Base-by-base conservation (phyloP, 1,140 invertebrate species). In the Diorhabda carinulata region DNA sequence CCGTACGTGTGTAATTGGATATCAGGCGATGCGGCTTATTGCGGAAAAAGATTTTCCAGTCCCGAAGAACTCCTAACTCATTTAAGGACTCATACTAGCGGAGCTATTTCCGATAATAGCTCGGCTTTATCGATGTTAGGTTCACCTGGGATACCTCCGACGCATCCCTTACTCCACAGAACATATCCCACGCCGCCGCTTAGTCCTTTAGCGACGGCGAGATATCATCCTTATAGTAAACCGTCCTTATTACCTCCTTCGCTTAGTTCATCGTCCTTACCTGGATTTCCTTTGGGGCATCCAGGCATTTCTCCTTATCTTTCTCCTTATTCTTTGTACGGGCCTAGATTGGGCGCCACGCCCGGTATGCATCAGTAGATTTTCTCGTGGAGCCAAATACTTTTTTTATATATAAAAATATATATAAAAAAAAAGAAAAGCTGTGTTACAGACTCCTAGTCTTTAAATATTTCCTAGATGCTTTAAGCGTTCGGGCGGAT, bases 41-140 rank as follows among this genome's bases (percentile, higher is more conserved):
- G 97, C 79, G 97, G 96, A 52, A 98, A 98, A 83, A 84, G 95
- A 64, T 98, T 97, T 82, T 85, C 88, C 60, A 93, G 92, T 9
- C 96, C 95, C 5, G 96, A 98, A 64, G 97, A 99, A 82, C 87
- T 98, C 2, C 86, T 98, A 10, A 92, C 95, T 77, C 97, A 99
- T 83, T 85, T 98, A 43, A 87, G 95, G 74, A 96, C 93, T 68
- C 97, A 99, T 83, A 98, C 96, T 0, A 90, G 86, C 73, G 86
- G 86, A 52, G 83, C 88, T 0, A 83, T 86, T 52, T 81, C 87
- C 52, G 81, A 87, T 0, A 84, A 84, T 8, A 84, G 85, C 41
- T 86, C 86, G n/a, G 77, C 84, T 42, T 81, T 84, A 25, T 83
- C 88, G 72, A 86, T 64, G 63, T 25, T 64, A 44, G 63, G 85